Base-by-base conservation (phyloP, 2,113 vertebrate species). In the Scolopax mira region DNA sequence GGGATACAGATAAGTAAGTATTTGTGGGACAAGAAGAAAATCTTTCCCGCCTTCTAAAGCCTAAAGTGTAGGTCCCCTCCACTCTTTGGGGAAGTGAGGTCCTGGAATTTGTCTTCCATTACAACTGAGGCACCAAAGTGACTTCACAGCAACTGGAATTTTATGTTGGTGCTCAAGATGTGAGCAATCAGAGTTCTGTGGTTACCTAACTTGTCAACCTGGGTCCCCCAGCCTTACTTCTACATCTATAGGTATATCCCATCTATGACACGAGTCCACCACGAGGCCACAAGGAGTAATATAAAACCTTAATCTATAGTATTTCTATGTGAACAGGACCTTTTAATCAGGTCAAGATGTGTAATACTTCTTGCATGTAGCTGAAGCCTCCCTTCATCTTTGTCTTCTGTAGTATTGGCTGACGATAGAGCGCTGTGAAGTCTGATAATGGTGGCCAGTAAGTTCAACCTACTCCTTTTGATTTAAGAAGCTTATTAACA, bases 271-370 rank as follows among this genome's bases (percentile, higher is more conserved):
- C 35, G 87, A 95, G 70, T 35, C 4, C 60, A 42, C 18, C 35
- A 42, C 37, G 9, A 33, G 15, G 6, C 89, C 55, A 80, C 17
- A 70, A 89, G 70, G 49, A 85, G 5, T 48, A 55, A 55, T 35
- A 46, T 54, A 90, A 97, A 89, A 71, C 49, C 64, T 78, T 88
- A 28, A 91, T 44, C 61, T 73, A 18, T 54, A 82, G 19, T 18
- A 92, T 46, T 87, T 95, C 57, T 48, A 55, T 88, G n/a, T 57
- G 80, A 89, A 65, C 62, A 69, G 69, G 31, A 65, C 81, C 75
- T 94, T 89, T 80, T 30, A 85, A 89, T 82, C 24, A 49, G 57
- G 35, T 74, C 54, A 72, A 70, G 58, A 37, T 61, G 30, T 24
- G 27, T 77, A 72, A 65, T 37, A 19, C 22, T 37, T 92, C 48